These are phyloP conservation scores for Lingula anatina DNA, from an alignment of 2,888 invertebrate genomes.

Conservation along the genomic window DNA sequence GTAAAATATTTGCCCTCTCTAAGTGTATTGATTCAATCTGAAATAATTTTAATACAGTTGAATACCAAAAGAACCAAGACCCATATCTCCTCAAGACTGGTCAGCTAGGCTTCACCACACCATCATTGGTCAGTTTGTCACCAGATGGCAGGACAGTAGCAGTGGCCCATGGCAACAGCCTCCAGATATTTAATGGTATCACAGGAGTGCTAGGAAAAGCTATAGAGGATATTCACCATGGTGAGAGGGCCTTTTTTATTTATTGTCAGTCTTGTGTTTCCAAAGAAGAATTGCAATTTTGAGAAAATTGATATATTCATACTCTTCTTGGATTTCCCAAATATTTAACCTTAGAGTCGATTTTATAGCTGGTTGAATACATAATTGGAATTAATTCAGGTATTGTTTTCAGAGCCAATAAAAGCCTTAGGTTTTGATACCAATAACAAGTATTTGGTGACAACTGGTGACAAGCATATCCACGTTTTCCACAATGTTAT, in stretches of 20 bases:
- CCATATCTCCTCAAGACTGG: slow-evolving; percentile 68
- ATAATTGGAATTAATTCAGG: too few species aligned
- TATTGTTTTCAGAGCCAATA: slow-evolving; percentile 64
- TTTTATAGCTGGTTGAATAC: too few species aligned
- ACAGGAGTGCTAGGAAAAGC: slow-evolving; percentile 64
- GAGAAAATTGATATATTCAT: too few species aligned
- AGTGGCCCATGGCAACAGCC: slow-evolving; percentile 61
- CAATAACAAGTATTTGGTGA: slow-evolving; percentile 67
- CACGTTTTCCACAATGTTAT: slow-evolving; percentile 74
- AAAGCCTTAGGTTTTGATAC: slow-evolving; percentile 70
- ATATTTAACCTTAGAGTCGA: too few species aligned
- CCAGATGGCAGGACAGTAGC: slow-evolving; percentile 75
- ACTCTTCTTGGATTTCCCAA: too few species aligned
- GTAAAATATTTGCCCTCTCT: too few species aligned
- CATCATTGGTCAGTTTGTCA: slow-evolving; percentile 64
- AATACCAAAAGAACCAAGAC: slow-evolving; percentile 73
- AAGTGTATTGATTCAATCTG: too few species aligned
- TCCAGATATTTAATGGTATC: slow-evolving; percentile 67
- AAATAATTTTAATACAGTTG: slow-evolving; percentile 66
- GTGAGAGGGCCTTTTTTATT: slow-evolving; percentile 26
- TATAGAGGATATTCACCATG: slow-evolving; percentile 62
- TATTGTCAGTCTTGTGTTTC: not conserved
- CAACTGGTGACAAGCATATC: slow-evolving; percentile 71
- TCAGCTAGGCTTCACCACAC: slow-evolving; percentile 52
- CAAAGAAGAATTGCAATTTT: not conserved